These are phyloP conservation scores for Vanacampus margaritifer DNA, from an alignment of 2,113 vertebrate genomes.

Conservation along the genomic window DNA sequence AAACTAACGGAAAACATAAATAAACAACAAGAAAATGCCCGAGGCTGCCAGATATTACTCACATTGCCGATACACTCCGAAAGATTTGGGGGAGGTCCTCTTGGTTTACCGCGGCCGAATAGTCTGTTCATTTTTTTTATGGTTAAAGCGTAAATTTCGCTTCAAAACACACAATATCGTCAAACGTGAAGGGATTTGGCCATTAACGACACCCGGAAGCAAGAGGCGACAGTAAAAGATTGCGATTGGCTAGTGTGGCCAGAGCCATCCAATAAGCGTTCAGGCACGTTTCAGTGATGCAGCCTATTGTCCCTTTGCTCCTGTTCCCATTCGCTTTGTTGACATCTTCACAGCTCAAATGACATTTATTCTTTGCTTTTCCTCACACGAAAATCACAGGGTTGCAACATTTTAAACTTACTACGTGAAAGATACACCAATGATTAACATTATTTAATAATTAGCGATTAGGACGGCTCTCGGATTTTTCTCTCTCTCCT, in stretches of 20 bases:
- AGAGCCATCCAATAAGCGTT: conserved; percentile 41
- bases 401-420: background rate
- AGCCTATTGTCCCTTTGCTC: conserved; percentile 41
- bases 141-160: background rate
- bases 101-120: conserved; percentile 90
- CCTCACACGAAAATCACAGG: background rate
- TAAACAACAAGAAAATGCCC: conserved; percentile 37
- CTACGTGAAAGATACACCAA: background rate
- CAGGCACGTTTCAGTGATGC: background rate
- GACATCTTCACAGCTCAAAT: background rate
- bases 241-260: conserved; percentile 43
- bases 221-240: conserved; percentile 14
- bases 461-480: too few relatives aligned
- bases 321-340: conserved; percentile 43
- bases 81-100: conserved; percentile 84
- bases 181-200: conserved; percentile 16
- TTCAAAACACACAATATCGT: conserved; percentile 20
- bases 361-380: background rate
- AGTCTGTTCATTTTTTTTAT: conserved; percentile 83
- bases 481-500: too few relatives aligned
- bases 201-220: conserved; percentile 59
- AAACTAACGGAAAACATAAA: background rate
- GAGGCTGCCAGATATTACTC: conserved; percentile 48
- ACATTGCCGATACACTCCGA: conserved; percentile 96
- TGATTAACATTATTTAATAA: too few relatives aligned